These are phyloP conservation scores for Uria lomvia DNA, from an alignment of 2,113 vertebrate genomes.

Conservation along the genomic window DNA sequence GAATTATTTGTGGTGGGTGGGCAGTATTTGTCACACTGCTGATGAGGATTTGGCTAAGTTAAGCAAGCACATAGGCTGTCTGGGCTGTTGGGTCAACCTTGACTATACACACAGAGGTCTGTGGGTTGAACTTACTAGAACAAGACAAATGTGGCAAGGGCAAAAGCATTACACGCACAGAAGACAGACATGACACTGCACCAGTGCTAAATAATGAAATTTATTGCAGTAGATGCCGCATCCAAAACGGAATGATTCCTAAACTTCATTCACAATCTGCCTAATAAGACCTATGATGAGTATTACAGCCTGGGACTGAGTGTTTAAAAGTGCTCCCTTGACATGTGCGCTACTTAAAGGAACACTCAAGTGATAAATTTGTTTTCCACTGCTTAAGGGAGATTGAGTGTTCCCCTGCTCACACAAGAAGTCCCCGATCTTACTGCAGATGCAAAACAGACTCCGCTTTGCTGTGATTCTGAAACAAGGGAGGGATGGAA, in stretches of 20 bases:
- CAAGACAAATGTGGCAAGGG: neutral
- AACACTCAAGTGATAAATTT: slow-evolving; percentile 19
- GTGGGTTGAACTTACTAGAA: neutral
- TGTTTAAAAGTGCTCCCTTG: neutral
- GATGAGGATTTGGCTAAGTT: neutral
- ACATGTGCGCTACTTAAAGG: neutral
- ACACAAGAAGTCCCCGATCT: neutral
- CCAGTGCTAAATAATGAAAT: neutral
- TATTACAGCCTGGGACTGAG: neutral
- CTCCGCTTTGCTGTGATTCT: neutral
- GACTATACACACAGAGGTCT: neutral
- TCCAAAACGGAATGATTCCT: neutral
- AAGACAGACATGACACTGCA: neutral
- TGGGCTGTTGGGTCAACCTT: neutral
- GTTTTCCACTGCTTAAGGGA: slow-evolving; percentile 4
- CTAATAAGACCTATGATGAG: neutral
- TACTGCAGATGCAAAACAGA: neutral
- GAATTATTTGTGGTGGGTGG: neutral
- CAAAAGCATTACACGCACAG: neutral
- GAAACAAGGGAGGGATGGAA: neutral
- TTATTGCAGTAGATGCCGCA: neutral
- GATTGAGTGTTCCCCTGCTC: neutral
- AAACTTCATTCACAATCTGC: neutral
- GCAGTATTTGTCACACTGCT: neutral
- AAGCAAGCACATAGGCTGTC: neutral